Conservation (phyloP, 2,797 vertebrate genomes). For the Lutjanus campechanus region DNA sequence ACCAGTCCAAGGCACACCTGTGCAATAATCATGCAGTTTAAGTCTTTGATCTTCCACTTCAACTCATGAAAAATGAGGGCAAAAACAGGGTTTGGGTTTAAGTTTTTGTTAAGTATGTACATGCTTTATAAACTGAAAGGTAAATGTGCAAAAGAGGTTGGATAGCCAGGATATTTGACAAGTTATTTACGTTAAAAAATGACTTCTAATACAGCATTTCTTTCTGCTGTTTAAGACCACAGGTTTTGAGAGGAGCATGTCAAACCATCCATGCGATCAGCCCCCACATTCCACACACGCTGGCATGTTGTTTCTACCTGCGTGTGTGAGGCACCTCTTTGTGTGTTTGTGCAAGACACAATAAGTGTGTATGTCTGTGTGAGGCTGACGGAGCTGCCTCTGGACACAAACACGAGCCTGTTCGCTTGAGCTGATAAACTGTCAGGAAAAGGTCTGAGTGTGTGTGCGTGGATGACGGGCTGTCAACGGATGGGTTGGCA, state of each 20-base stretch:
- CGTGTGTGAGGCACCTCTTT: constrained; percentile 35
- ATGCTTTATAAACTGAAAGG: neutral
- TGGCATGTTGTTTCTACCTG: constrained; percentile 66
- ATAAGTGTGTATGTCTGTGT: constrained; percentile 33
- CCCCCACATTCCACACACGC: constrained; percentile 73
- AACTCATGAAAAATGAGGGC: too few species aligned
- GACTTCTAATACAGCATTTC: neutral
- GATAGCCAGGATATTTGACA: neutral
- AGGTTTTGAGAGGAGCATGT: constrained; percentile 27
- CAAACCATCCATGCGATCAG: constrained; percentile 47
- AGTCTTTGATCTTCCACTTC: too few species aligned
- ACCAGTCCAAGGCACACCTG: too few species aligned
- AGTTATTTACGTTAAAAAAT: neutral
- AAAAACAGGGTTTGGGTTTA: too few species aligned
- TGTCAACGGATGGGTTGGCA: constrained; percentile 38
- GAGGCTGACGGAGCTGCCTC: constrained; percentile 39
- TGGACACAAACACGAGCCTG: constrained; percentile 59
- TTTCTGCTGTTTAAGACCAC: constrained; percentile 5
- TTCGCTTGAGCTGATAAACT: constrained; percentile 61
- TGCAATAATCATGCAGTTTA: too few species aligned
- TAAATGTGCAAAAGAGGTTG: constrained; percentile 3
- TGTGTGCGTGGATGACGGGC: constrained; percentile 56
- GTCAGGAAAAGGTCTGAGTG: constrained; percentile 63
- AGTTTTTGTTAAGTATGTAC: neutral
- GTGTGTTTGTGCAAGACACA: constrained; percentile 34